These are phyloP conservation scores for Danio tinwini DNA, from an alignment of 2,797 vertebrate species.

Conservation along the genomic window DNA sequence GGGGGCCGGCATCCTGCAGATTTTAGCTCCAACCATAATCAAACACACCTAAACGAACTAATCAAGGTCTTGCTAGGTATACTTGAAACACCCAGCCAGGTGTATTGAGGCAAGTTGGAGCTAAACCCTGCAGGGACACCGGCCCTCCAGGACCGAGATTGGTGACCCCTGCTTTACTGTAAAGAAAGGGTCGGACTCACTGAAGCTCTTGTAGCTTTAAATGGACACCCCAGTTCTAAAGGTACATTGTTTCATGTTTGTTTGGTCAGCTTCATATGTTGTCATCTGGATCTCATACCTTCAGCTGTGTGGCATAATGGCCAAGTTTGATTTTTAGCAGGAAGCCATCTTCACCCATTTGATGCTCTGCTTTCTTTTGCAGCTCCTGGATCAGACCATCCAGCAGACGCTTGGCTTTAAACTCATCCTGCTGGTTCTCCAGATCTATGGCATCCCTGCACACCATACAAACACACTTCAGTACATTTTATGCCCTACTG, in stretches of 20 bases:
- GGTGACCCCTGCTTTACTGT: no score
- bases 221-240: not conserved
- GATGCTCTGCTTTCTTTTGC: slow-evolving; percentile 90
- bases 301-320: slow-evolving; percentile 90
- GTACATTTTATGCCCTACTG: not conserved
- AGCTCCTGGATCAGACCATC: slow-evolving; percentile 87
- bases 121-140: no score
- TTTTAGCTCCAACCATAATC: no score
- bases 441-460: slow-evolving; percentile 92
- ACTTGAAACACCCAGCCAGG: no score
- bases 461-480: slow-evolving; percentile 16
- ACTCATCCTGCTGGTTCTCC: slow-evolving; percentile 92
- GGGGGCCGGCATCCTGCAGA: no score
- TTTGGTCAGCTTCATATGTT: not conserved
- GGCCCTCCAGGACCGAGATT: no score
- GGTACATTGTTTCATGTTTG: not conserved
- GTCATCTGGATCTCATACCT: slow-evolving; percentile 70
- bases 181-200: no score
- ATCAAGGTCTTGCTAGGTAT: no score
- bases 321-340: slow-evolving; percentile 94
- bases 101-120: no score
- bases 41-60: no score
- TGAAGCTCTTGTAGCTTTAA: not conserved
- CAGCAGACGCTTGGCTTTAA: slow-evolving; percentile 90
- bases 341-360: slow-evolving; percentile 92